Conservation (phyloP, 2,888 invertebrate genomes). For the Hydroisotoma schaefferi region DNA sequence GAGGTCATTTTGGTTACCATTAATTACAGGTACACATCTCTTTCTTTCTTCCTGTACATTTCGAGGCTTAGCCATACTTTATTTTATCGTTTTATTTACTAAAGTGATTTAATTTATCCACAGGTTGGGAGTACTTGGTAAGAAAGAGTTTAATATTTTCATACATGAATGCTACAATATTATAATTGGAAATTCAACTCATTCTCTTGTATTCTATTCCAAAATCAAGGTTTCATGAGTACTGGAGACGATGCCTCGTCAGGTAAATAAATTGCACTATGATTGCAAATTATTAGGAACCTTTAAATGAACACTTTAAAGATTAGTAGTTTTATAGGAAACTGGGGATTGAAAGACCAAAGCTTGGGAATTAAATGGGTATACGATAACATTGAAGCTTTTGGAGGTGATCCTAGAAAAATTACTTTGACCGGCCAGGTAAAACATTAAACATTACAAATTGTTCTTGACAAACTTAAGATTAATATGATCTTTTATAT, state of each 20-base stretch:
- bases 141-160: too few species aligned
- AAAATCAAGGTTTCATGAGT: neutral
- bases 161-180: too few species aligned
- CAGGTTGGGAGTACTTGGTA: constrained; percentile 1
- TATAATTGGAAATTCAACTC: too few species aligned
- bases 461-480: too few species aligned
- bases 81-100: too few species aligned
- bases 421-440: constrained; percentile 25
- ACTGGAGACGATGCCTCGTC: neutral
- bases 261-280: neutral
- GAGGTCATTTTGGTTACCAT: constrained; percentile 28
- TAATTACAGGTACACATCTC: constrained; percentile 24
- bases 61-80: too few species aligned
- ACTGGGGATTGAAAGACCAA: constrained; percentile 16
- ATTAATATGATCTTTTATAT: too few species aligned
- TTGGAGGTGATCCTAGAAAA: constrained; percentile 20
- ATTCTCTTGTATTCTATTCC: neutral
- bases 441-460: too few species aligned
- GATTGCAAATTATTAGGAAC: too few species aligned
- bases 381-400: constrained; percentile 21
- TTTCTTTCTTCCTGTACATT: too few species aligned
- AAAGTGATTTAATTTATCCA: too few species aligned
- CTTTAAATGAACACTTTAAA: too few species aligned
- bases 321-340: constrained; percentile 4
- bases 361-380: constrained; percentile 21